Base-by-base conservation (phyloP, 2,888 invertebrate genomes). In the Harpalus rufipes region DNA sequence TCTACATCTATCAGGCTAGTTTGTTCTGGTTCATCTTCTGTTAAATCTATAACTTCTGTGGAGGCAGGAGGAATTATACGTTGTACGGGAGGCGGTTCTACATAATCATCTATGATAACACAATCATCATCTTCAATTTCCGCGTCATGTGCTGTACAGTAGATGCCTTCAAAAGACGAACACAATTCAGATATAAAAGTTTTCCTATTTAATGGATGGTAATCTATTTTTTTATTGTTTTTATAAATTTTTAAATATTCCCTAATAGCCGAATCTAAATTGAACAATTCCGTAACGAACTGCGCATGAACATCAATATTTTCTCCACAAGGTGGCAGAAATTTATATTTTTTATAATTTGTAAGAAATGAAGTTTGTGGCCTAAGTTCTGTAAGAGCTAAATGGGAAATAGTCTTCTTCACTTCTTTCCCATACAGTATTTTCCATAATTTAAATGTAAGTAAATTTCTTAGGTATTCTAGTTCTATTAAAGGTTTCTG, bases 401-500 rank as follows among this genome's bases (percentile, higher is more conserved):
- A 18, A 4, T 79, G 21, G 7, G 85, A 80, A 8, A 85, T 68
- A 4, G 41, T 59, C 59, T 85, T 79, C n/a, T 85, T 85, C 3
- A 72, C 85, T 51, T 65, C 18, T 39, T 58, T 72, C 2, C 25
- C 12, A 12, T 68, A 85, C 39, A 85, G 59, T 51, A 59, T 80
- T 25, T 85, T 85, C 85, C 85, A 85, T 14, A 80, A 56, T 56
- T 85, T 85, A 41, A 79, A 85, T 56, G 68, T 68, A 16, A 85
- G 39, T 41, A 85, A 68, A 25, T 68, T 72, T n/a, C 85, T 7
- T 1, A 85, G 56, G 56, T 85, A 85, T 41, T 80, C 85, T 25
- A 85, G 41, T 39, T 85, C 85, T 14, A 80, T 58, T 44, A 68
- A 18, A 7, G 68, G 44, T 21, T 78, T 65, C 6, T 79, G 78